phyloP scores from a whole-genome alignment of 2,888 invertebrate genomes.

The Xanthia icteritia region DNA sequence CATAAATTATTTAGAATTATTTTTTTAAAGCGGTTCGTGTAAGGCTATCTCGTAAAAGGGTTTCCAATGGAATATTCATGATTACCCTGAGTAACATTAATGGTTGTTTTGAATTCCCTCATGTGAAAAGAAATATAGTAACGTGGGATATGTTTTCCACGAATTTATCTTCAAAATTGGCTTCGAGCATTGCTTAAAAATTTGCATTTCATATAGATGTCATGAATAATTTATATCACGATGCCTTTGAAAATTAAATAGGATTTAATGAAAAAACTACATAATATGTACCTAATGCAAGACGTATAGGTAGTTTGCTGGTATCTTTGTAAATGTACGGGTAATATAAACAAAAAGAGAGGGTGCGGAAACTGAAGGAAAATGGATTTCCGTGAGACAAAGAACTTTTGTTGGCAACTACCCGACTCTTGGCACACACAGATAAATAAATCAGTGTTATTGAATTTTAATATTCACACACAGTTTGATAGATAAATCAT shows the following conservation, averaged over 20 bases:
- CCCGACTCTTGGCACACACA: constrained; percentile 50
- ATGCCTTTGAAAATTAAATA: constrained; percentile 41
- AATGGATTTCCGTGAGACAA: constrained; percentile 69
- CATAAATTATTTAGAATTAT: constrained; percentile 78
- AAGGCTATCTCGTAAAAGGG: constrained; percentile 82
- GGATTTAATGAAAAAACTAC: constrained; percentile 45
- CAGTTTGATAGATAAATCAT: constrained; percentile 1
- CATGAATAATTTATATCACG: constrained; percentile 54
- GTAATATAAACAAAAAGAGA: constrained; percentile 59
- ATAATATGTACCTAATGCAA: constrained; percentile 9
- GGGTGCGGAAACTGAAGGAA: constrained; percentile 57
- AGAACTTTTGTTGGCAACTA: constrained; percentile 66
- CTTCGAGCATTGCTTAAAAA: constrained; percentile 68
- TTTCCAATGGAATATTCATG: constrained; percentile 84
- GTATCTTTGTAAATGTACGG: constrained; percentile 47
- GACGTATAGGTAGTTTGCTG: constrained; percentile 1
- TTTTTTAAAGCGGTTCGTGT: constrained; percentile 74
- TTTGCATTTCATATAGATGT: constrained; percentile 60
- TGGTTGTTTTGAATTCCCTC: constrained; percentile 84
- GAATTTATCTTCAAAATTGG: constrained; percentile 75
- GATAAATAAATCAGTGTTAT: constrained; percentile 65
- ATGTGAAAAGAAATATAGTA: constrained; percentile 79
- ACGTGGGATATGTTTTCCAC: constrained; percentile 71
- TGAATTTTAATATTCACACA: constrained; percentile 65
- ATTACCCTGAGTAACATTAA: constrained; percentile 82